phyloP scores from a whole-genome alignment of 2,797 vertebrate species.

The Rhinogobio ventralis region DNA sequence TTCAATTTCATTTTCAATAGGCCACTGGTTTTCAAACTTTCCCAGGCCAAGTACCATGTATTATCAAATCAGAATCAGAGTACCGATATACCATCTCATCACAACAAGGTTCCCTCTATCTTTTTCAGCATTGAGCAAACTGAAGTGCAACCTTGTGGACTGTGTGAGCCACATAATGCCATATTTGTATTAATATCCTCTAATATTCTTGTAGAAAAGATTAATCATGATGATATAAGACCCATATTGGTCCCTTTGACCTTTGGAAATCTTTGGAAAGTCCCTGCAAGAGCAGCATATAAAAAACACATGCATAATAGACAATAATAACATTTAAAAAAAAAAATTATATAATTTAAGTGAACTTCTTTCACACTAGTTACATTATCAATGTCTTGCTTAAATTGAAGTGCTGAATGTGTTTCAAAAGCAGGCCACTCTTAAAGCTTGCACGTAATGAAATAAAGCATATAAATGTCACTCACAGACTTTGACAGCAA shows the following conservation, averaged over 20 bases:
- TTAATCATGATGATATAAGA: not conserved
- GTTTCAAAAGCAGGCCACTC: not conserved
- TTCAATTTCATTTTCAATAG: not conserved
- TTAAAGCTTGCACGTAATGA: not conserved
- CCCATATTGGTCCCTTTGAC: not conserved
- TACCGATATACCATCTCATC: not conserved
- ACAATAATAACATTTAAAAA: not conserved
- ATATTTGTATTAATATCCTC: not conserved
- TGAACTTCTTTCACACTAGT: not conserved
- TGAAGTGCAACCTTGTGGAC: not conserved
- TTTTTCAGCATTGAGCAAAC: not conserved
- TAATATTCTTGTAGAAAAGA: conserved; percentile 6
- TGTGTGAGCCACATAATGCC: not conserved
- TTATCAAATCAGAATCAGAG: not conserved
- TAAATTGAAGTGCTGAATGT: not conserved
- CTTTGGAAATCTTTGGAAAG: conserved; percentile 2
- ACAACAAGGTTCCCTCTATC: not conserved
- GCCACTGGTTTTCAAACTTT: not conserved
- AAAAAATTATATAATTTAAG: not conserved
- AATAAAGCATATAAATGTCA: not conserved
- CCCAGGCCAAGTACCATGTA: not conserved
- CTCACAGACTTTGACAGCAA: not conserved
- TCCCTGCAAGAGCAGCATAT: not conserved
- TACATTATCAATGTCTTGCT: not conserved
- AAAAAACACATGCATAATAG: not conserved